Conservation (phyloP, 2,797 vertebrate species). For the Carapus acus region DNA sequence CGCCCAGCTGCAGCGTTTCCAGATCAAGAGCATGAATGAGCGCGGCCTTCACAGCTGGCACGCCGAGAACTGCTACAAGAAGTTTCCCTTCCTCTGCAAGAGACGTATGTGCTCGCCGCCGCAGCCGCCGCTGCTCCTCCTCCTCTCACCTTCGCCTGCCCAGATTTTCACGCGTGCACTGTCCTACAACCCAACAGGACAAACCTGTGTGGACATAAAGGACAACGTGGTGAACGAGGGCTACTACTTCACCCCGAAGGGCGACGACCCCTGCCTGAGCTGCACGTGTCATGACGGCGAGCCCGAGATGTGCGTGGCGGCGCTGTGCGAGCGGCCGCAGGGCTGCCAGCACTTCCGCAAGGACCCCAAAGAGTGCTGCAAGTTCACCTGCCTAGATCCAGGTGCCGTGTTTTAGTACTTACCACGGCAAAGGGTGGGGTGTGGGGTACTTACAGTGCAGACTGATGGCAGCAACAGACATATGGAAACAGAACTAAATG, state of each 20-base stretch:
- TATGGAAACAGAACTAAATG: no score
- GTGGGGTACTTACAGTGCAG: no score
- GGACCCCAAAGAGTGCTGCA: conserved; percentile 98
- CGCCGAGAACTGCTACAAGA: conserved; percentile 93
- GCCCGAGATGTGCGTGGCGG: conserved; percentile 96
- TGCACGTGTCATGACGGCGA: conserved; percentile 96
- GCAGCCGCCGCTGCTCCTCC: not conserved
- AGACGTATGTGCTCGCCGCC: conserved; percentile 75
- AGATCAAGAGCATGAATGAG: conserved; percentile 85
- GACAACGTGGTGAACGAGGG: conserved; percentile 97
- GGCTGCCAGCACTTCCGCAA: conserved; percentile 93
- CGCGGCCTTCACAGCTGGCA: conserved; percentile 94
- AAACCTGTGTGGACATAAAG: conserved; percentile 96
- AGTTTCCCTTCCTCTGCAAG: conserved; percentile 97
- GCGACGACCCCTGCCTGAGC: conserved; percentile 94
- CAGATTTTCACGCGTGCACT: no score
- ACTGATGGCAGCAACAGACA: no score
- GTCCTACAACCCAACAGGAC: conserved; percentile 70
- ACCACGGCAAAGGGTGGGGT: no score
- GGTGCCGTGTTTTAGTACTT: no score
- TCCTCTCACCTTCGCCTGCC: not conserved
- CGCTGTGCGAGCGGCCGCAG: conserved; percentile 92
- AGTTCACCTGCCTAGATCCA: conserved; percentile 94
- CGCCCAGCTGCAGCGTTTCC: conserved; percentile 90
- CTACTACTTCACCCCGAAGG: conserved; percentile 97